These are phyloP conservation scores for Gadopsis bispinosus DNA, from an alignment of 2,797 vertebrate genomes.

Conservation along the genomic window DNA sequence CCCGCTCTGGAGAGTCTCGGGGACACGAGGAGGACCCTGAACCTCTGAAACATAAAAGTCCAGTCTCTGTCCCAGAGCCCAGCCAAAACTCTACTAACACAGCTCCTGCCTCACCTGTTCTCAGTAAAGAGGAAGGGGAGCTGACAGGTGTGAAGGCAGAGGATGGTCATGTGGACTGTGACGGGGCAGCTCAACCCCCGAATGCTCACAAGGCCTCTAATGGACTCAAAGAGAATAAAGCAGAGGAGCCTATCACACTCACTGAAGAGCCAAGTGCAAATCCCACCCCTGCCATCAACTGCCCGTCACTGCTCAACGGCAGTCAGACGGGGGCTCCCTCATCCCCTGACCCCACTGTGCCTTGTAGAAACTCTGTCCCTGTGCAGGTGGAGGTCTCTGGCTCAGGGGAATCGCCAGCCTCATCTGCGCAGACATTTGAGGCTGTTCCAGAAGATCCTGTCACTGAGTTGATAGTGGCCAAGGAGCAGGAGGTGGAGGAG, in stretches of 20 bases:
- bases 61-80: slow-evolving; percentile 81
- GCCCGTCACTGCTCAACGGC: slow-evolving; percentile 86
- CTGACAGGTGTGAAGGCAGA: slow-evolving; percentile 74
- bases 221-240: slow-evolving; percentile 89
- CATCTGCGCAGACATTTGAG: slow-evolving; percentile 57
- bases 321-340: slow-evolving; percentile 85
- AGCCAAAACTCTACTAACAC: slow-evolving; percentile 59
- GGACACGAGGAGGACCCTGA: slow-evolving; percentile 88
- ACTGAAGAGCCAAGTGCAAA: slow-evolving; percentile 87
- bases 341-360: slow-evolving; percentile 92
- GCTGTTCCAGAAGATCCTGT: slow-evolving; percentile 79
- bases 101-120: slow-evolving; percentile 56
- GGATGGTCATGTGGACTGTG: slow-evolving; percentile 65
- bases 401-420: slow-evolving; percentile 63
- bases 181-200: slow-evolving; percentile 79
- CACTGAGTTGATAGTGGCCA: slow-evolving; percentile 86
- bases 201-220: slow-evolving; percentile 91
- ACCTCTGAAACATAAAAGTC: slow-evolving; percentile 84
- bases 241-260: slow-evolving; percentile 79
- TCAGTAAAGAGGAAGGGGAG: slow-evolving; percentile 72
- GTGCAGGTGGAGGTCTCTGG: slow-evolving; percentile 87
- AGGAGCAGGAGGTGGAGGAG: slow-evolving; percentile 92
- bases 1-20: slow-evolving; percentile 90
- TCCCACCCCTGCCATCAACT: slow-evolving; percentile 83
- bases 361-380: slow-evolving; percentile 92